phyloP scores from a whole-genome alignment of 1,140 invertebrate species.

The Camponotus floridanus region DNA sequence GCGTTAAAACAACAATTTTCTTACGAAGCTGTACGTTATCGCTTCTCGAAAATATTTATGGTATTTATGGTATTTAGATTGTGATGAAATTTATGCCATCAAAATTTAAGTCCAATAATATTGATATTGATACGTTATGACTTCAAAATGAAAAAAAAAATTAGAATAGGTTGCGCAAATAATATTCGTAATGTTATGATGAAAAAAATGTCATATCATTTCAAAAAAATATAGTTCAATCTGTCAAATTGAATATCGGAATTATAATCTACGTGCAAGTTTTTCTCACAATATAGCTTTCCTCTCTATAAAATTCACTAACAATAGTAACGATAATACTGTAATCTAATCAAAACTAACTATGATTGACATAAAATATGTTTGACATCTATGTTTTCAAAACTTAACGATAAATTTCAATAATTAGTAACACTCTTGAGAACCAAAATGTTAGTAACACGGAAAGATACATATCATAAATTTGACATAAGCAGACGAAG shows the following conservation, averaged over 20 bases:
- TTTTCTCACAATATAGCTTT: neutral
- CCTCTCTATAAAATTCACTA: neutral
- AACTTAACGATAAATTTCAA: conserved; percentile 43
- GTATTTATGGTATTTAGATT: neutral
- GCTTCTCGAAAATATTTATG: neutral
- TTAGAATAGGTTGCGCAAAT: neutral
- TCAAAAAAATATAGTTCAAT: neutral
- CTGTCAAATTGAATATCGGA: neutral
- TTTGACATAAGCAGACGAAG: conserved; percentile 35
- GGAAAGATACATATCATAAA: conserved; percentile 19
- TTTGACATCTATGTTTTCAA: conserved; percentile 15
- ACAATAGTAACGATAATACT: neutral
- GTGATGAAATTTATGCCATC: neutral
- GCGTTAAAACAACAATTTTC: neutral
- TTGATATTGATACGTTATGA: conserved; percentile 1
- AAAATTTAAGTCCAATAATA: neutral
- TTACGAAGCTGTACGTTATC: neutral
- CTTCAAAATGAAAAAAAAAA: neutral
- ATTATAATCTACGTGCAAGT: neutral
- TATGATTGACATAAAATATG: conserved; percentile 9
- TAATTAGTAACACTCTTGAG: conserved; percentile 37
- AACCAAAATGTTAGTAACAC: neutral
- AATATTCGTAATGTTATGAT: neutral
- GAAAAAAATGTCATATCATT: neutral
- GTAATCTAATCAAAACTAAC: conserved; percentile 16